These are phyloP conservation scores for Jacana jacana DNA, from an alignment of 2,113 vertebrate species.

Conservation along the genomic window DNA sequence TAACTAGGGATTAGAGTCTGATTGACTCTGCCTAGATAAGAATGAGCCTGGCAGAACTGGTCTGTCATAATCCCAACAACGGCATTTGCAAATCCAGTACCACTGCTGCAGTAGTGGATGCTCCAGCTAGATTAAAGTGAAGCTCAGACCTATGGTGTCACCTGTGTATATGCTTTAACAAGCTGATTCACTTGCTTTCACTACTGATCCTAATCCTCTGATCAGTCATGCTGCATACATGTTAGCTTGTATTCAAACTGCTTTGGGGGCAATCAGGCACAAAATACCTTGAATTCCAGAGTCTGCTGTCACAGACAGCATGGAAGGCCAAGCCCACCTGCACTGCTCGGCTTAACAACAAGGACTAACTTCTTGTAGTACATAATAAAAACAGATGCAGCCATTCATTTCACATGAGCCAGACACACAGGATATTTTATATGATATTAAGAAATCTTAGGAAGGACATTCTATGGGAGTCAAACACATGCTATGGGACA, in stretches of 20 bases:
- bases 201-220: not conserved
- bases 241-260: not conserved
- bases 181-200: not conserved
- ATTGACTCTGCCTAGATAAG: not conserved
- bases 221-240: not conserved
- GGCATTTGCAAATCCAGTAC: not conserved
- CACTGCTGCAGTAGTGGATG: not conserved
- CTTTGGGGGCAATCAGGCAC: not conserved
- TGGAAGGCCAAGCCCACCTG: not conserved
- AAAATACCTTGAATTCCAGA: not conserved
- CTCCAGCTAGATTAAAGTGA: not conserved
- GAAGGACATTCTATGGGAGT: not conserved
- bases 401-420: not conserved
- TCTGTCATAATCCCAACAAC: rapidly evolving
- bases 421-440: not conserved
- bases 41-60: not conserved
- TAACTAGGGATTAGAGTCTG: not conserved
- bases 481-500: not conserved
- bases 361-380: not conserved
- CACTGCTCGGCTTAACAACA: not conserved
- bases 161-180: not conserved
- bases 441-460: not conserved
- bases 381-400: not conserved
- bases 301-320: not conserved
- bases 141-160: not conserved